Evolutionary conservation across 2,797 vertebrate genomes (phyloP).

Genomic region (Pelodytes ibericus): DNA sequence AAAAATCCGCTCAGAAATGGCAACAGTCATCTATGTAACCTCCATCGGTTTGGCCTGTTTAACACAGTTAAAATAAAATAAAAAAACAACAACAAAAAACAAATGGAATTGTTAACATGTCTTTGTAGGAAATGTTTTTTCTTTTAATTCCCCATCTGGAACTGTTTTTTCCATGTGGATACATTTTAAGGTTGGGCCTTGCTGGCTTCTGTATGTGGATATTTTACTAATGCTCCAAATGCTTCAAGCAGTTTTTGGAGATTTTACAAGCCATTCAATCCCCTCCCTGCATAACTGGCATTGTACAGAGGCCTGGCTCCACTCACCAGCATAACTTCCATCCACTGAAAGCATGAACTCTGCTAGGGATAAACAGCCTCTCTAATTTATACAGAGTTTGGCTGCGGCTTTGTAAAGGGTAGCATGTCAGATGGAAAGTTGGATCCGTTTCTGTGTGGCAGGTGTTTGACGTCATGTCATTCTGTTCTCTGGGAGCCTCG

Average conservation of each 20-base stretch:
- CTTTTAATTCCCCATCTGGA: no score
- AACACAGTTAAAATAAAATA: no score
- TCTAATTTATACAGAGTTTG: conserved; percentile 15
- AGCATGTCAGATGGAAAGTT: conserved; percentile 36
- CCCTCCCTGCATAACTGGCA: conserved; percentile 21
- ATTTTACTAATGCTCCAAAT: conserved; percentile 22
- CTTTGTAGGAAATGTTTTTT: no score
- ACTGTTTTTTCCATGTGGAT: no score
- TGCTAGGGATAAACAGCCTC: conserved; percentile 19
- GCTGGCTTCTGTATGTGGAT: no score
- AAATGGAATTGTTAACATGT: no score
- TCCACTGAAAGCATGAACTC: conserved; percentile 25
- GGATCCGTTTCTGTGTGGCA: conserved; percentile 27
- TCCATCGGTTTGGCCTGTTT: no score
- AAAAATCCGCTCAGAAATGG: no score
- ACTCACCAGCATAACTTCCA: background rate
- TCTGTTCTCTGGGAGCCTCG: conserved; percentile 29
- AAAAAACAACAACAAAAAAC: no score
- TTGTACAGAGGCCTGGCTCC: conserved; percentile 1
- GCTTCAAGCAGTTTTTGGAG: conserved; percentile 9
- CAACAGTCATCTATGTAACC: no score
- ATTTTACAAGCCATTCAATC: conserved; percentile 21
- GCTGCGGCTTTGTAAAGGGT: background rate
- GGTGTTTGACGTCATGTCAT: conserved; percentile 25
- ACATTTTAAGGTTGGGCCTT: no score